A percentile compares a stretch with the other conserved stretches of the same genome.
phyloP scores from a whole-genome alignment of 2,888 invertebrate genomes.

The Eumacrocentrus americanus region DNA sequence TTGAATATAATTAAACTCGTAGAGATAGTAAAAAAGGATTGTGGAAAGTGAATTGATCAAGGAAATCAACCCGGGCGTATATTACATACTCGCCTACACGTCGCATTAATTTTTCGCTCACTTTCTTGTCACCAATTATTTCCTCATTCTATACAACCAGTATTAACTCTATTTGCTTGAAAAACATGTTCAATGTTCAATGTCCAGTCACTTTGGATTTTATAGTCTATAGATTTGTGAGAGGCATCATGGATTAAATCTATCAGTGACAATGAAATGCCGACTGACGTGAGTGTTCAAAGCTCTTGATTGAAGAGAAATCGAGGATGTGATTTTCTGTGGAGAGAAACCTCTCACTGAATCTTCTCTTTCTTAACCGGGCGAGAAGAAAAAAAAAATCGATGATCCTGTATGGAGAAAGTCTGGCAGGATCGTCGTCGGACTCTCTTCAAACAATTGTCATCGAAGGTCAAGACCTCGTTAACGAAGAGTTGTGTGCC shows the following conservation, averaged over 20 bases:
- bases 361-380: background rate
- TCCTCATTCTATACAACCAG: background rate
- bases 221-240: no score
- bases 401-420: constrained; percentile 2
- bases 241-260: no score
- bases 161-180: background rate
- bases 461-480: background rate
- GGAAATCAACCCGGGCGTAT: background rate
- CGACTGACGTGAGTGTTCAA: no score
- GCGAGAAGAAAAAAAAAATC: background rate
- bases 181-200: background rate
- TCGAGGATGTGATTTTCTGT: constrained; percentile 24
- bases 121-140: constrained; percentile 1
- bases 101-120: background rate
- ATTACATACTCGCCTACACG: background rate
- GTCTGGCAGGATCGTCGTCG: background rate
- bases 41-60: constrained; percentile 6
- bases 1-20: background rate
- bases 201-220: background rate
- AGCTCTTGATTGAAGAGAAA: constrained; percentile 18
- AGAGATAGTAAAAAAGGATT: background rate
- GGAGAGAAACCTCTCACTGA: constrained; percentile 16
- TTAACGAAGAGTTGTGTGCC: background rate
- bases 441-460: constrained; percentile 11
- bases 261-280: no score